Percentiles rank a stretch among this genome's conserved stretches.
phyloP scores from a whole-genome alignment of 2,888 invertebrate genomes.

The Mesorhabditis spiculigera region DNA sequence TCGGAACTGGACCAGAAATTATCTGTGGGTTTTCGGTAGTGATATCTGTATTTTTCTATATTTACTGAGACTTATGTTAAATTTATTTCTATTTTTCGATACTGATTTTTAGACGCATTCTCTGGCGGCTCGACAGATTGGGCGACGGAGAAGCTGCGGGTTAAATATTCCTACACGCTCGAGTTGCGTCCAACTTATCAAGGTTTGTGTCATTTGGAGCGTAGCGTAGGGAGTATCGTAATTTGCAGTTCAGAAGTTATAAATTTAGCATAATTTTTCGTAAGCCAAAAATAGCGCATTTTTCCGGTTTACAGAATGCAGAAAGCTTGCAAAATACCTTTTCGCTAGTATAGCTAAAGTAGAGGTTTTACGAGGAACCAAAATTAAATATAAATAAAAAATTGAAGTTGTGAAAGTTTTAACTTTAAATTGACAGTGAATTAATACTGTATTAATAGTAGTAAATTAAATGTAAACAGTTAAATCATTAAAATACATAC shows the following conservation, averaged over 20 bases:
- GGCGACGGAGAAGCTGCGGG: constrained; percentile 53
- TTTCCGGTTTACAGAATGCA: background rate
- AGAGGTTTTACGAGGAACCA: too few relatives aligned
- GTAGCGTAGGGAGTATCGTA: background rate
- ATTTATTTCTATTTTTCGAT: background rate
- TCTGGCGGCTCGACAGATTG: constrained; percentile 55
- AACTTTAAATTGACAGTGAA: too few relatives aligned
- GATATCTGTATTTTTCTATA: background rate
- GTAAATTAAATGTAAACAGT: too few relatives aligned
- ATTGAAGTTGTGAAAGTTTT: too few relatives aligned
- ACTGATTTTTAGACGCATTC: constrained; percentile 47
- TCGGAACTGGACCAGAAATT: constrained; percentile 57
- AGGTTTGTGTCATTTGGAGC: constrained; percentile 25
- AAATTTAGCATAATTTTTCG: background rate
- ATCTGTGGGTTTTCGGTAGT: constrained; percentile 41
- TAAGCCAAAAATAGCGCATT: background rate
- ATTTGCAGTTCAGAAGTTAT: background rate
- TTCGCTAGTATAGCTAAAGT: too few relatives aligned
- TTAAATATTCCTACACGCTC: constrained; percentile 56
- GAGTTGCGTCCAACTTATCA: constrained; percentile 52
- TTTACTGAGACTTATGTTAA: background rate
- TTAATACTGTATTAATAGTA: too few relatives aligned
- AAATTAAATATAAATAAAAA: too few relatives aligned
- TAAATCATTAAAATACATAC: too few relatives aligned
- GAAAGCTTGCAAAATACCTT: too few relatives aligned